phyloP scores from a whole-genome alignment of 2,113 vertebrate species.

The Delphinapterus leucas region DNA sequence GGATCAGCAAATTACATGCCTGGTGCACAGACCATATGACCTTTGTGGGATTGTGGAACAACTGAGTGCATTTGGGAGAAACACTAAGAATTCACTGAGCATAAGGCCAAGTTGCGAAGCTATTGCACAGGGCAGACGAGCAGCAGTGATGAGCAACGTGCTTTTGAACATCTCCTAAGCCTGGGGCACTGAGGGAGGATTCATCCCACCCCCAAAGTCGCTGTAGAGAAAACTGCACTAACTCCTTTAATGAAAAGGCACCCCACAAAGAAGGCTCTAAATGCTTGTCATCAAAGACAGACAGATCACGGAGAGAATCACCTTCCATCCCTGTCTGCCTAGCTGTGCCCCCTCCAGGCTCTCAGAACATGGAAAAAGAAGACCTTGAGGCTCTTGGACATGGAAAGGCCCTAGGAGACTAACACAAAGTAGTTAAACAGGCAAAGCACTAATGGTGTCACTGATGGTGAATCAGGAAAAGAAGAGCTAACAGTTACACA shows the following conservation, averaged over 20 bases:
- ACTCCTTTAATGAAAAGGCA: conserved; percentile 22
- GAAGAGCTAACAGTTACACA: not conserved
- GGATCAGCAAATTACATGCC: conserved; percentile 75
- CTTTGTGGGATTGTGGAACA: conserved; percentile 62
- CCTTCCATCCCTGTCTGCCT: not conserved
- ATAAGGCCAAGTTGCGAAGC: conserved; percentile 25
- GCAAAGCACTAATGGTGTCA: not conserved
- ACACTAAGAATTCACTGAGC: conserved; percentile 24
- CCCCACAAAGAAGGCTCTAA: not conserved
- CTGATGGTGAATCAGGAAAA: not conserved
- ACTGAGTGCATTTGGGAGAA: conserved; percentile 56
- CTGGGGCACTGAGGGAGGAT: not conserved
- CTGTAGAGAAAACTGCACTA: not conserved
- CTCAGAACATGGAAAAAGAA: not conserved
- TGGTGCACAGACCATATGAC: conserved; percentile 52
- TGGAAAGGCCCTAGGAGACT: not conserved
- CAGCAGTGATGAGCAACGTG: not conserved
- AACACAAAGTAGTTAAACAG: not conserved
- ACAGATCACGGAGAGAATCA: not conserved
- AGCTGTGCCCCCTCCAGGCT: not conserved
- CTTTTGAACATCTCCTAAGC: conserved; percentile 12
- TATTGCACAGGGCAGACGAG: not conserved
- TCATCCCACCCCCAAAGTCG: not conserved
- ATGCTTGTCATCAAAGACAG: not conserved
- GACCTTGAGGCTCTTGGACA: not conserved